These are phyloP conservation scores for Harlomillsia oculata DNA, from an alignment of 1,140 invertebrate species.

Conservation along the genomic window DNA sequence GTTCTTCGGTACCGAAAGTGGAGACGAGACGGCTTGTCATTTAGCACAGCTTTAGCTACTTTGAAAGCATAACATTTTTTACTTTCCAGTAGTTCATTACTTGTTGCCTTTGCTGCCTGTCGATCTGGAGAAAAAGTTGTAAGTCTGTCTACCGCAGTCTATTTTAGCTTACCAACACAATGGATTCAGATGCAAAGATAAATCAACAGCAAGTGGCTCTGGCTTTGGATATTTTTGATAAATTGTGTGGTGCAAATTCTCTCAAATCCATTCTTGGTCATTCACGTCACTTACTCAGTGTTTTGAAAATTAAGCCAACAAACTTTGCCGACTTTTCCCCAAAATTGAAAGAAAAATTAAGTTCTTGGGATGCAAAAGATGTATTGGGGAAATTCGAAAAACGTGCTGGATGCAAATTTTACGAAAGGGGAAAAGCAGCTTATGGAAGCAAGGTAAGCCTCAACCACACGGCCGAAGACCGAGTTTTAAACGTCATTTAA, in stretches of 20 bases:
- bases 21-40: slow-evolving; percentile 1
- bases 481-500: background rate
- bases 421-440: slow-evolving; percentile 77
- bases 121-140: background rate
- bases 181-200: background rate
- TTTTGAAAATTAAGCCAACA: slow-evolving; percentile 71
- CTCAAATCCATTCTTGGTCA: slow-evolving; percentile 73
- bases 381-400: slow-evolving; percentile 93
- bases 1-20: too few relatives aligned
- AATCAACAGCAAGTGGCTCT: slow-evolving; percentile 44
- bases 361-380: slow-evolving; percentile 87
- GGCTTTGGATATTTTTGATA: slow-evolving; percentile 77
- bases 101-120: background rate
- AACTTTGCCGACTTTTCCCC: slow-evolving; percentile 77
- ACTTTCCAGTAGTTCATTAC: background rate
- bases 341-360: slow-evolving; percentile 68
- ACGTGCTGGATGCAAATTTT: slow-evolving; percentile 78
- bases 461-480: too few relatives aligned
- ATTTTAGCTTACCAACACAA: background rate
- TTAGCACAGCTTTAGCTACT: too few relatives aligned
- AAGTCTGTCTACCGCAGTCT: background rate
- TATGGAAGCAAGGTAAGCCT: slow-evolving; percentile 59
- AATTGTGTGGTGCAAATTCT: slow-evolving; percentile 78
- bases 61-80: background rate
- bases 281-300: slow-evolving; percentile 70